phyloP scores from a whole-genome alignment of 2,888 invertebrate species.

The Drosophila neonasuta region DNA sequence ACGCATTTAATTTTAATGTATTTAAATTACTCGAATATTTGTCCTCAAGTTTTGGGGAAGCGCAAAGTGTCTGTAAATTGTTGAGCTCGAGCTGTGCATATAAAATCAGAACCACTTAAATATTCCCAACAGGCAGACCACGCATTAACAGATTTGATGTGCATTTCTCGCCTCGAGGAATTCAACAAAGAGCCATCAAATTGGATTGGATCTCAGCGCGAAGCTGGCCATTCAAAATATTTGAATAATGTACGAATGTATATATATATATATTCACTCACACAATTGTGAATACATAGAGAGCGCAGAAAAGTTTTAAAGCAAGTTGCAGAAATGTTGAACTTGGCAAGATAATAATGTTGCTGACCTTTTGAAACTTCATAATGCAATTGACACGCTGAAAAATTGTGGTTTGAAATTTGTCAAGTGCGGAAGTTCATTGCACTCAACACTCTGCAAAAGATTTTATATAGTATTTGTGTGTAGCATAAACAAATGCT shows the following conservation, averaged over 20 bases:
- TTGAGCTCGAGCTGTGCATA: constrained; percentile 6
- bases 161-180: constrained; percentile 36
- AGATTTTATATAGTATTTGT: background rate
- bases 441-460: constrained; percentile 14
- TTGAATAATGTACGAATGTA: constrained; percentile 21
- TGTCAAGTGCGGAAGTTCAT: constrained; percentile 25
- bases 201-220: constrained; percentile 2
- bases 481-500: constrained; percentile 24
- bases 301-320: constrained; percentile 37
- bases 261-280: constrained; percentile 1
- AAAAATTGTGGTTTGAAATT: constrained; percentile 11
- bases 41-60: background rate
- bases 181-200: constrained; percentile 12
- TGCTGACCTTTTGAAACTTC: constrained; percentile 32
- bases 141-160: constrained; percentile 50
- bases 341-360: constrained; percentile 20
- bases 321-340: constrained; percentile 39
- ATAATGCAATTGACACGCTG: constrained; percentile 16
- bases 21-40: constrained; percentile 14
- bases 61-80: constrained; percentile 16
- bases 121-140: constrained; percentile 32
- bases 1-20: constrained; percentile 10
- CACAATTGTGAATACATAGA: constrained; percentile 28
- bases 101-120: constrained; percentile 14
- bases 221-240: constrained; percentile 34